phyloP scores from a whole-genome alignment of 2,113 vertebrate species.

The Dromaius novaehollandiae region DNA sequence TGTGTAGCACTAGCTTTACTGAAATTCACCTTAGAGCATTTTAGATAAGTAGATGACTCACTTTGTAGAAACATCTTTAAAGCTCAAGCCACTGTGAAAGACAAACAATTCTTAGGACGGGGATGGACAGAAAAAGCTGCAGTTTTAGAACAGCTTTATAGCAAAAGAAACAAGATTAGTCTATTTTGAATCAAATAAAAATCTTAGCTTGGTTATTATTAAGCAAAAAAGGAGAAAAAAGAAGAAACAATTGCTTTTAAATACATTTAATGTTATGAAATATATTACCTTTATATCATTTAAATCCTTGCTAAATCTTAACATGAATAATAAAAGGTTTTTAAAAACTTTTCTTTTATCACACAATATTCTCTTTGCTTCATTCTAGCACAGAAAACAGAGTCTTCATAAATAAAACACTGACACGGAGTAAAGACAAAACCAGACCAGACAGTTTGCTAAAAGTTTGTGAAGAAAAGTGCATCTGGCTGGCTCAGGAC shows the following conservation, averaged over 20 bases:
- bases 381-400: constrained; percentile 35
- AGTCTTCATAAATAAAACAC: constrained; percentile 68
- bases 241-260: background rate
- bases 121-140: background rate
- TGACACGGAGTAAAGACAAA: constrained; percentile 48
- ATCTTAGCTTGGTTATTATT: background rate
- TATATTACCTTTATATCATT: background rate
- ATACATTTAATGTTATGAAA: constrained; percentile 65
- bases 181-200: background rate
- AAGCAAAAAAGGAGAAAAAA: background rate
- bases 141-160: background rate
- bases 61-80: background rate
- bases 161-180: background rate
- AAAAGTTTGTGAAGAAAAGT: constrained; percentile 37
- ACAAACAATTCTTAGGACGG: background rate
- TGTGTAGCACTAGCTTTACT: background rate
- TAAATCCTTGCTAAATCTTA: constrained; percentile 25
- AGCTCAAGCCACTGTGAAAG: background rate
- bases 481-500: constrained; percentile 63
- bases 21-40: background rate
- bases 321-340: constrained; percentile 4
- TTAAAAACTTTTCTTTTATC: background rate
- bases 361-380: background rate
- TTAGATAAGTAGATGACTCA: background rate
- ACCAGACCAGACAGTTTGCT: constrained; percentile 57